Percentiles rank a stretch among this genome's conserved stretches.
Evolutionary conservation across 2,888 invertebrate genomes (phyloP).

Genomic region (Mythimna lalbum): DNA sequence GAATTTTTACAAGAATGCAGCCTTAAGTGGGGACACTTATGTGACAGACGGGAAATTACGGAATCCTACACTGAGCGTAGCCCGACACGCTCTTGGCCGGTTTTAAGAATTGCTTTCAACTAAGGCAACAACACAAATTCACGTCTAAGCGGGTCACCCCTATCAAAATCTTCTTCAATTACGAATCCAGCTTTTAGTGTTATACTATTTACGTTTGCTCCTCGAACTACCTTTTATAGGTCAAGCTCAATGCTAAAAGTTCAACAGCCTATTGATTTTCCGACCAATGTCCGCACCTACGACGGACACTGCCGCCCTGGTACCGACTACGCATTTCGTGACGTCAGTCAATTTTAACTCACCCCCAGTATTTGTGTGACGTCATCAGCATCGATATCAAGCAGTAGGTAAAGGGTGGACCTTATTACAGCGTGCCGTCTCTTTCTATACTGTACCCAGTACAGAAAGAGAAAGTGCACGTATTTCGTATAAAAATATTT

Average conservation of each 20-base stretch:
- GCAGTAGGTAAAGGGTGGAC: background rate
- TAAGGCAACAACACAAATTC: background rate
- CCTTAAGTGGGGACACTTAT: too few species aligned
- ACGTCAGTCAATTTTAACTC: conserved; percentile 14
- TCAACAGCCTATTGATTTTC: conserved; percentile 19
- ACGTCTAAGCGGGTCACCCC: too few species aligned
- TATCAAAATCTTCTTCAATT: too few species aligned
- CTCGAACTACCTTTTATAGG: background rate
- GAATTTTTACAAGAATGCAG: too few species aligned
- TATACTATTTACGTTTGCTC: too few species aligned
- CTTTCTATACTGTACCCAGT: conserved; percentile 20
- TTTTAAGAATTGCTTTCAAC: background rate
- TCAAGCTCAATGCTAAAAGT: conserved; percentile 42
- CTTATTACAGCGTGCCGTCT: conserved; percentile 7
- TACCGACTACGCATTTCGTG: conserved; percentile 14
- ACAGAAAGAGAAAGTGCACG: too few species aligned
- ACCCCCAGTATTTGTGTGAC: conserved; percentile 3
- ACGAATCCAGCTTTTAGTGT: too few species aligned
- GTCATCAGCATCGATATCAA: background rate
- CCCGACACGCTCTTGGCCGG: too few species aligned
- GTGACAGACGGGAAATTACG: too few species aligned
- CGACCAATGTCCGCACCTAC: background rate
- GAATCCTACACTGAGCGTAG: too few species aligned
- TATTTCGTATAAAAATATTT: too few species aligned
- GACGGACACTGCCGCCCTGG: conserved; percentile 17